Conservation (phyloP, 2,113 vertebrate species). For the Cephalopterus ornatus region DNA sequence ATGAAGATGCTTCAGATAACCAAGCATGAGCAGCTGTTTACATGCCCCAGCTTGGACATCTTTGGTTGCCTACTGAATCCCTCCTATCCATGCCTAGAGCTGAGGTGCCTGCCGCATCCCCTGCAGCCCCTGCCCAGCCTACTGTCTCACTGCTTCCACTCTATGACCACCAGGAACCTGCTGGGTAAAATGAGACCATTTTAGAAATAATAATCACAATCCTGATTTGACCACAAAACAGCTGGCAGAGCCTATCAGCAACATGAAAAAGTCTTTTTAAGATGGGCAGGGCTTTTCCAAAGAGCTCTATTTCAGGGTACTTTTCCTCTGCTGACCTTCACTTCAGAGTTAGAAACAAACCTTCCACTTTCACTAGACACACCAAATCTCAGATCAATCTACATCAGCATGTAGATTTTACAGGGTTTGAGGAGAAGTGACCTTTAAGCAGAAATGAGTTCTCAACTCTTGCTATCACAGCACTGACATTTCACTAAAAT, state of each 20-base stretch:
- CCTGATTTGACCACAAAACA: not conserved
- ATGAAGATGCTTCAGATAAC: accelerated
- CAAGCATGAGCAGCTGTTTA: accelerated
- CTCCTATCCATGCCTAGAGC: accelerated
- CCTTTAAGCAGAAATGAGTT: slow-evolving; percentile 30
- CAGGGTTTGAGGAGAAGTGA: not conserved
- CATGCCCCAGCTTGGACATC: not conserved
- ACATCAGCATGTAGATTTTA: slow-evolving; percentile 10
- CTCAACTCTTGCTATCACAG: not conserved
- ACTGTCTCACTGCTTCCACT: not conserved
- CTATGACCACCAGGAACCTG: not conserved
- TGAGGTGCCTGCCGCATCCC: not conserved
- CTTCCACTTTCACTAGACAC: not conserved
- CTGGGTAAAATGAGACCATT: not conserved
- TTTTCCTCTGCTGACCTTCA: not conserved
- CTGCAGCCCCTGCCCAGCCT: not conserved
- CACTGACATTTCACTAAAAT: not conserved
- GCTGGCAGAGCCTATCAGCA: not conserved
- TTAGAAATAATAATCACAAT: accelerated
- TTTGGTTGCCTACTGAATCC: accelerated
- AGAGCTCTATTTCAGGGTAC: not conserved
- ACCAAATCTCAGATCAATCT: not conserved
- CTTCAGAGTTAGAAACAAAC: not conserved
- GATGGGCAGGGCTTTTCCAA: not conserved
- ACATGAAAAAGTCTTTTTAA: not conserved